Evolutionary conservation across 2,113 vertebrate genomes (phyloP).

Genomic region (Kobus ellipsiprymnus): DNA sequence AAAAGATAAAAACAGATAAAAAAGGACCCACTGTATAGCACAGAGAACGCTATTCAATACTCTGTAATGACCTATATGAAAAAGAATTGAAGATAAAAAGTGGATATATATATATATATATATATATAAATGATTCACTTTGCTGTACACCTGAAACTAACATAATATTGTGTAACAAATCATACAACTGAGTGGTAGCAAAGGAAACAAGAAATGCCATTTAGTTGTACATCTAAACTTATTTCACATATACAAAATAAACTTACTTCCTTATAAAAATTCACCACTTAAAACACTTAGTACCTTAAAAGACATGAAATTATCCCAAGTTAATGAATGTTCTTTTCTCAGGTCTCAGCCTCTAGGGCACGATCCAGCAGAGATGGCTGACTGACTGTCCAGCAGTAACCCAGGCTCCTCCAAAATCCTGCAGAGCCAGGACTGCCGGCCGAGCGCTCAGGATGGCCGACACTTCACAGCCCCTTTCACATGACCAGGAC

Average conservation of each 20-base stretch:
- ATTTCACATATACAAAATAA: neutral
- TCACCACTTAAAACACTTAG: conserved; percentile 9
- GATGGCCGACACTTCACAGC: neutral
- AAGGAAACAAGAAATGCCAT: neutral
- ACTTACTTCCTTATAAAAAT: conserved; percentile 23
- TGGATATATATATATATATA: neutral
- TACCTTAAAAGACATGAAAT: neutral
- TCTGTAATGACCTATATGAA: neutral
- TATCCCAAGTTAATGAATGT: neutral
- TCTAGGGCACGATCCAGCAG: neutral
- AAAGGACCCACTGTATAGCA: neutral
- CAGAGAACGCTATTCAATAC: neutral
- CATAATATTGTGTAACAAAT: neutral
- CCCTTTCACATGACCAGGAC: neutral
- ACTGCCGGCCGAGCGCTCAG: neutral
- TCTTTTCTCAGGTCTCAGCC: neutral
- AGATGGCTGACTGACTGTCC: neutral
- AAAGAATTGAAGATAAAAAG: neutral
- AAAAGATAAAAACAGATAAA: neutral
- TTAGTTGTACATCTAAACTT: conserved; percentile 39
- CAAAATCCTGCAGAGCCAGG: neutral
- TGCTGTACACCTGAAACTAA: neutral
- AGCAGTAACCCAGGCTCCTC: neutral
- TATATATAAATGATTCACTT: neutral
- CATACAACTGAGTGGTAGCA: neutral